phyloP scores from a whole-genome alignment of 2,888 invertebrate genomes.

The Lasioglossum calceatum region DNA sequence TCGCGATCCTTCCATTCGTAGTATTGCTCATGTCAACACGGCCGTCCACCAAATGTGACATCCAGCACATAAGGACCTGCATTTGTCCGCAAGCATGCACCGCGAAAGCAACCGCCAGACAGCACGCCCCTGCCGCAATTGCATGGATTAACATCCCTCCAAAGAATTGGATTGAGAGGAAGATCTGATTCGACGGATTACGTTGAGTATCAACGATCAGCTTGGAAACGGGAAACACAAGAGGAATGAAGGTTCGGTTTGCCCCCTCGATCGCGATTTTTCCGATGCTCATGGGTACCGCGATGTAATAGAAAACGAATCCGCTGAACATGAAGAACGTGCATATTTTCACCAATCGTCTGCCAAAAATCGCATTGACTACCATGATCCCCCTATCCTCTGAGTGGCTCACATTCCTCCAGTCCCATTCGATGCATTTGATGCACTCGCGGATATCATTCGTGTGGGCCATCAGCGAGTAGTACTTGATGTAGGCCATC shows the following conservation, averaged over 20 bases:
- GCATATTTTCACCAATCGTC: constrained; percentile 52
- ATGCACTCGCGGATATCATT: constrained; percentile 68
- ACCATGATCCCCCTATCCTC: constrained; percentile 68
- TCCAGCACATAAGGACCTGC: constrained; percentile 55
- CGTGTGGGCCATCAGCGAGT: constrained; percentile 62
- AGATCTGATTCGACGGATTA: constrained; percentile 64
- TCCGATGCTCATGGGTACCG: constrained; percentile 11
- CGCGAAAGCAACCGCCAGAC: constrained; percentile 62
- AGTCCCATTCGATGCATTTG: constrained; percentile 67
- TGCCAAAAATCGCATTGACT: constrained; percentile 61
- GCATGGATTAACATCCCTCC: constrained; percentile 47
- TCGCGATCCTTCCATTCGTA: constrained; percentile 40
- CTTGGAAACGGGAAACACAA: constrained; percentile 55
- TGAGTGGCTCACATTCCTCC: constrained; percentile 45
- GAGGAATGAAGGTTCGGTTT: constrained; percentile 53
- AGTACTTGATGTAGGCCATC: constrained; percentile 73
- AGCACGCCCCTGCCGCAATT: constrained; percentile 52
- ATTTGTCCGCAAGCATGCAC: constrained; percentile 71
- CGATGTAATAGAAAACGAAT: constrained; percentile 44
- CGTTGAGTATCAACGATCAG: constrained; percentile 51
- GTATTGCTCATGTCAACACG: background rate
- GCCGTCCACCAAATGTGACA: constrained; percentile 54
- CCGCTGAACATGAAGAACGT: constrained; percentile 57
- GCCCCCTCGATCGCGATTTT: background rate
- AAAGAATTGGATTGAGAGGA: constrained; percentile 53